Base-by-base conservation (phyloP, 2,113 vertebrate genomes). In the Amblyopsis rosae region DNA sequence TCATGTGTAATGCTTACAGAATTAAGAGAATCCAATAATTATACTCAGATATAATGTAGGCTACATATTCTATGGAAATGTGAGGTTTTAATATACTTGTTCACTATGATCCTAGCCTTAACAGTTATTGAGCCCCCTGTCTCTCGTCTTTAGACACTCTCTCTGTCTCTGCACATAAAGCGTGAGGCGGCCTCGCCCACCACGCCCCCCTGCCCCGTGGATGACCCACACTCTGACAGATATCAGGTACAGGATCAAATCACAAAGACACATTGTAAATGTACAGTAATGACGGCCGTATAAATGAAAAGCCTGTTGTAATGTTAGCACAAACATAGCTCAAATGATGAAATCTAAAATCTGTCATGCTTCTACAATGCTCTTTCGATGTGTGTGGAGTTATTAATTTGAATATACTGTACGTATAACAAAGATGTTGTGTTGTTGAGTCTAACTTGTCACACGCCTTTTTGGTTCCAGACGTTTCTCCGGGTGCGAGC, bases 401-500 rank as follows among this genome's bases (percentile, higher is more conserved):
- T 9, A 55, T 17, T 55, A 8, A 55, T 55, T 55, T 55, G n/a
- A 55, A 55, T 17, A 26, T 26, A 26, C 26, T 26, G 26, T 26
- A 55, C n/a, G 9, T 3, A 17, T 55, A 9, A 17, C n/a, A 16
- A 55, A 55, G 54, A 17, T 55, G 54, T 55, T 17, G 16, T 7
- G 54, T 55, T 17, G 3, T 55, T n/a, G 13, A 54, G n/a, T 58
- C 56, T 58, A 13, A 83, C 58, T 83, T 69, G 56, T 82, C 71
- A 84, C 10, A 32, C 67, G 64, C 46, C 7, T 35, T 78, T 83
- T 45, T 68, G 13, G 57, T 82, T 74, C 51, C 90, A 98, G 97
- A 98, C 96, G 32, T 98, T 98, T 82, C 90, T 98, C 75, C 93
- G 97, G 85, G 95, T 98, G 76, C 92, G 96, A 85, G 93, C 96